A percentile compares a stretch with the other conserved stretches of the same genome.
phyloP scores from a whole-genome alignment of 2,888 invertebrate genomes.

The Bellardia bayeri region DNA sequence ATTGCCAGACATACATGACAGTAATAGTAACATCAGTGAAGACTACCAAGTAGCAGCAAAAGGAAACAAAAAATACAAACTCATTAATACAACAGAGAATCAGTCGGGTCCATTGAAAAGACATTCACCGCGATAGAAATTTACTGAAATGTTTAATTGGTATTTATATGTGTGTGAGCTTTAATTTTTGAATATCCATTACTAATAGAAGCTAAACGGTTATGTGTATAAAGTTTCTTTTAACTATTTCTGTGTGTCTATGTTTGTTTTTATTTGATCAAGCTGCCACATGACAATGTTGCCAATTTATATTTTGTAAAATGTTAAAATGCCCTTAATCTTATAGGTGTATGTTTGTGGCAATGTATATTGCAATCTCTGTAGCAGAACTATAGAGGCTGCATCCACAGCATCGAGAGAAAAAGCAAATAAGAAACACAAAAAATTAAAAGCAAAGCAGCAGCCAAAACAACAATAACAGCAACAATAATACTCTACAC shows the following conservation, averaged over 20 bases:
- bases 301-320: conserved; percentile 40
- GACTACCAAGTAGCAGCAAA: background rate
- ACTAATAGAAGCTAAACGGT: background rate
- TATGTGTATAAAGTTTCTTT: conserved; percentile 4
- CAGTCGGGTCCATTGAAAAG: conserved; percentile 3
- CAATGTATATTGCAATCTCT: conserved; percentile 14
- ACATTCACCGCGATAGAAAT: conserved; percentile 28
- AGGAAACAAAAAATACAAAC: conserved; percentile 1
- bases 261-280: conserved; percentile 7
- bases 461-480: conserved; percentile 44
- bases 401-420: background rate
- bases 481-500: conserved; percentile 38
- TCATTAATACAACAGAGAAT: conserved; percentile 15
- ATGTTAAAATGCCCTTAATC: conserved; percentile 58
- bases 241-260: background rate
- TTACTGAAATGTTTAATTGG: conserved; percentile 47
- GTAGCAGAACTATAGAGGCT: background rate
- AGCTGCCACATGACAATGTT: conserved; percentile 33
- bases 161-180: conserved; percentile 5
- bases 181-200: conserved; percentile 44
- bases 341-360: conserved; percentile 1
- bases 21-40: conserved; percentile 75
- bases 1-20: conserved; percentile 78
- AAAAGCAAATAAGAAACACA: background rate
- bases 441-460: conserved; percentile 42